Evolutionary conservation across 2,888 invertebrate species (phyloP), one percentile per base, ranked within the genome.

Genomic region (Synanthedon vespiformis): DNA sequence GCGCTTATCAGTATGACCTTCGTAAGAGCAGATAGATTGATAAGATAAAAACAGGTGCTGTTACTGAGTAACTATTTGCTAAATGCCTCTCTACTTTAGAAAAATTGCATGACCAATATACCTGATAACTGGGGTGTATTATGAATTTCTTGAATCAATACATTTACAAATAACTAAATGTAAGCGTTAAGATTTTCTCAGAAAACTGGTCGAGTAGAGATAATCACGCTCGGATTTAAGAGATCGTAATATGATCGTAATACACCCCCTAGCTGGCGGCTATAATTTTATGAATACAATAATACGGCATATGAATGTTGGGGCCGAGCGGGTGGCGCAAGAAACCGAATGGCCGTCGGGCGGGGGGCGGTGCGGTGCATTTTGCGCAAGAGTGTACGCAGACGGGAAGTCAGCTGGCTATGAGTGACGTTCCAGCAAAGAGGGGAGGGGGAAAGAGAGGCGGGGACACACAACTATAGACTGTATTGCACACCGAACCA

Each of bases 11-110:
- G 65, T 51, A 58, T 73, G 83, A 81, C 87, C 86, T 85, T 86
- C 80, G 67, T 77, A 74, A 78, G 82, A 83, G 79, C 78, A 81
- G 75, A 77, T 82, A 81, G 75, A 77, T 82, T 84, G 86, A 85
- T 85, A 87, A 84, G 72, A 81, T 84, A 86, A 27, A 85, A 86
- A 80, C 77, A 68, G 62, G 65, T 70, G 48, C 11, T 48, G 48
- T 48, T 16, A 22, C 48, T 48, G 16, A 18, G 48, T 18, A 6
- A 3, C 1, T 48, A 10, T 34, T 34, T 34, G 34, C 34, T 8
- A 10, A 0, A 34, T 34, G 34, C 34, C 8, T 34, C 10, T 34
- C 34, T 34, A 34, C 8, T 10, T 34, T 8, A 10, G 8, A 34
- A 34, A 34, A 34, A 34, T 34, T 34, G 34, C 34, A 34, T 34